Evolutionary conservation across 2,797 vertebrate genomes (phyloP), one percentile per base, ranked within the genome.

Genomic region (Cryptoprocta ferox): DNA sequence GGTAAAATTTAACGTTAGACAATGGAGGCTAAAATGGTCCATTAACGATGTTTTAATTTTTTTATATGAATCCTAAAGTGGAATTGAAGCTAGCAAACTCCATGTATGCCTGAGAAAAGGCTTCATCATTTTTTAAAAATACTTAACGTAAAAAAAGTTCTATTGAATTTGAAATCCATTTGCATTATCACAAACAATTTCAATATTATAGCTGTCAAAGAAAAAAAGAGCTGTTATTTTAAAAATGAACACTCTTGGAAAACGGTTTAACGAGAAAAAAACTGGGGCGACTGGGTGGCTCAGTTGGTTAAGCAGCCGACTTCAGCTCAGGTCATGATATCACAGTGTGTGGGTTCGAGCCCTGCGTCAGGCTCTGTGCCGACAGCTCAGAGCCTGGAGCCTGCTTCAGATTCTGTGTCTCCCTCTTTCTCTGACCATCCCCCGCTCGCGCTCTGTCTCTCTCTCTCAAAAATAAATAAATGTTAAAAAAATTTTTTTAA

Each of bases 201-300:
- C 50, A 95, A 13, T 73, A 92, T 85, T 81, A 81, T 0, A 95
- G 35, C 39, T 95, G 48, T 92, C 75, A 79, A 80, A 88, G 39
- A 83, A 73, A 93, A 91, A 96, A 95, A 76, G 61, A 86, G 18
- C 16, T 96, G 3, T 93, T 75, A 91, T 81, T 96, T 91, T 56
- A 83, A 90, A 89, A 75, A 79, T 83, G 82, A 95, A 86, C 65
- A 84, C 1, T 88, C 32, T 85, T 93, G n/a, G 37, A 91, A 59
- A 30, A 82, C 50, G 88, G 56, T n/a, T 73, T 84, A 76, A 90
- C 90, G n/a, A 86, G n/a, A 82, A 95, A 95, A 95, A 56, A 97
- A 95, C 10, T 90, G 10, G 78, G n/a, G n/a, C n/a, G n/a, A n/a
- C n/a, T n/a, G n/a, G n/a, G n/a, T n/a, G n/a, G n/a, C n/a, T n/a